Percentiles rank a stretch among this genome's conserved stretches.
Conservation (phyloP, 2,113 vertebrate species). For the Pseudopipra pipra region DNA sequence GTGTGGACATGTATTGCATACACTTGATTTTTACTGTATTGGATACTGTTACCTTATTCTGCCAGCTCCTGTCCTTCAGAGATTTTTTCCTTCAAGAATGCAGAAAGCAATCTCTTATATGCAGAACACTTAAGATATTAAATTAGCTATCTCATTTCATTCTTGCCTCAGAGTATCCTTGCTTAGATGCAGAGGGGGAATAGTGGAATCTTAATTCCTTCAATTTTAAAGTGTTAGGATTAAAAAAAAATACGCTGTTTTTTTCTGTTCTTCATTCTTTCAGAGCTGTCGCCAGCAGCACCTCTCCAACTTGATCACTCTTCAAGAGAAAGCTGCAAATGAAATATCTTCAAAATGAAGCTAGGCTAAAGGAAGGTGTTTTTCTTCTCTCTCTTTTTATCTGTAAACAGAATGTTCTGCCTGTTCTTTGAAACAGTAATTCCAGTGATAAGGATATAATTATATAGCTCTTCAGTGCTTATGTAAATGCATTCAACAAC, state of each 20-base stretch:
- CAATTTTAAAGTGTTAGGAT: constrained; percentile 55
- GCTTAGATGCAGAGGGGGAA: constrained; percentile 40
- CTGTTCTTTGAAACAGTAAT: constrained; percentile 33
- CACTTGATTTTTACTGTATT: neutral
- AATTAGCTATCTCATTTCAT: neutral
- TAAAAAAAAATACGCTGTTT: constrained; percentile 6
- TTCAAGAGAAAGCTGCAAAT: constrained; percentile 44
- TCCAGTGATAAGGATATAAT: constrained; percentile 16
- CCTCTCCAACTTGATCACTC: constrained; percentile 23
- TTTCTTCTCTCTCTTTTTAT: neutral
- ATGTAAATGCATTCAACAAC: neutral
- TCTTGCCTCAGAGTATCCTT: constrained; percentile 18
- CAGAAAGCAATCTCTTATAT: neutral
- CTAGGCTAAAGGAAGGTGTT: constrained; percentile 18
- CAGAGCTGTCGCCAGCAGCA: neutral
- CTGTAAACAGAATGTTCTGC: neutral
- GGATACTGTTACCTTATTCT: neutral
- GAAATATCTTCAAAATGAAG: constrained; percentile 32
- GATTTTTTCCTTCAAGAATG: neutral
- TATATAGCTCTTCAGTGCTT: neutral
- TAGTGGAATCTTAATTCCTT: constrained; percentile 53
- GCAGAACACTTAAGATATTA: constrained; percentile 36
- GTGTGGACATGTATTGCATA: neutral
- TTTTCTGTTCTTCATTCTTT: constrained; percentile 27
- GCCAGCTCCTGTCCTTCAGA: neutral